A percentile compares a stretch with the other conserved stretches of the same genome.
phyloP scores from a whole-genome alignment of 2,888 invertebrate species.

The Lepeophtheirus nordmannii region DNA sequence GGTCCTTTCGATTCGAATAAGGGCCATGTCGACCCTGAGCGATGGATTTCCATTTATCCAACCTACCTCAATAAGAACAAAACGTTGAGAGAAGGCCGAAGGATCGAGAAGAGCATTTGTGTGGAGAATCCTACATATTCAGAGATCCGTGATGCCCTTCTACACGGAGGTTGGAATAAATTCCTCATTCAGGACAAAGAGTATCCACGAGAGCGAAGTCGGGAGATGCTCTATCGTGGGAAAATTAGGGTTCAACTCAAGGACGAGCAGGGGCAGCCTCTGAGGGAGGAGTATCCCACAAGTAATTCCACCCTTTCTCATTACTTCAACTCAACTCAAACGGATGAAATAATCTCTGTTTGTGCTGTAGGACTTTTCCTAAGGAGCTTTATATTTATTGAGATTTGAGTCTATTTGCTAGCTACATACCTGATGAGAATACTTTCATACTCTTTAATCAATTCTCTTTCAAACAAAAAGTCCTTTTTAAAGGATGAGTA shows the following conservation, averaged over 20 bases:
- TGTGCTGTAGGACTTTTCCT: too few relatives aligned
- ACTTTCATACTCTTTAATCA: too few relatives aligned
- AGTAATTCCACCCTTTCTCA: background rate
- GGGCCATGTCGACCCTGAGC: background rate
- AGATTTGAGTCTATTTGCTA: too few relatives aligned
- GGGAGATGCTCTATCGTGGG: slow-evolving; percentile 68
- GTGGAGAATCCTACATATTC: slow-evolving; percentile 88
- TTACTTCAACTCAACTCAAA: too few relatives aligned
- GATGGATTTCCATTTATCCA: slow-evolving; percentile 94
- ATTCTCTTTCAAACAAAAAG: too few relatives aligned
- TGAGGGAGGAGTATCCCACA: slow-evolving; percentile 52
- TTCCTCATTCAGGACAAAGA: slow-evolving; percentile 83
- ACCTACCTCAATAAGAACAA: slow-evolving; percentile 88
- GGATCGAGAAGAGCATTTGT: slow-evolving; percentile 56
- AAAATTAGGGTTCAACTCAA: slow-evolving; percentile 80
- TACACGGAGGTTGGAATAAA: slow-evolving; percentile 55
- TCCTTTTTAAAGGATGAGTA: too few relatives aligned
- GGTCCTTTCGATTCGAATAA: background rate
- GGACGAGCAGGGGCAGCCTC: slow-evolving; percentile 66
- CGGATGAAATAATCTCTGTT: too few relatives aligned
- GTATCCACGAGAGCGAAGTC: slow-evolving; percentile 75
- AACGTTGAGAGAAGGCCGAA: slow-evolving; percentile 71
- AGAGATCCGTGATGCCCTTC: slow-evolving; percentile 83
- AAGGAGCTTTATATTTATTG: too few relatives aligned
- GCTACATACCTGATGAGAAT: too few relatives aligned